Evolutionary conservation across 2,888 invertebrate genomes (phyloP), one percentile per base, ranked within the genome.

Genomic region (Melipona bicolor): DNA sequence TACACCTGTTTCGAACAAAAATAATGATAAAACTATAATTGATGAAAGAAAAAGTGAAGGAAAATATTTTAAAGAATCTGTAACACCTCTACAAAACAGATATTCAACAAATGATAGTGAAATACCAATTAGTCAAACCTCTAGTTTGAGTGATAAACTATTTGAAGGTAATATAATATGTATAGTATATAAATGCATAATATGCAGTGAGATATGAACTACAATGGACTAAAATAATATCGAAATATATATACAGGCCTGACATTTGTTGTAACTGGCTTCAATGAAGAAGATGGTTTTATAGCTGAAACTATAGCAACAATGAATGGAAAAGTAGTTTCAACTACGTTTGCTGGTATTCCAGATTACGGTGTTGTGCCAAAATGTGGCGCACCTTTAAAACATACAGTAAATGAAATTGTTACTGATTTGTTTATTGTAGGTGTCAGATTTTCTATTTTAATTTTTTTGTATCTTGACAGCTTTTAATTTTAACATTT

Each of bases 381-480:
- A 3, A 78, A 95, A 52, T 91, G 93, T 67, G 95, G 95, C 0
- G 95, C 95, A 5, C 92, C 95, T 32, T 86, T 95, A 1, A 95
- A 95, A 0, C 92, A 94, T 68, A 94, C 95, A 0, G 97, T 96
- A 2, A 93, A 94, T 0, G 96, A 97, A 90, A 94, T 97, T 0
- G 96, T 98, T 77, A 97, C 97, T 3, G 96, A 96, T 87, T 95
- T 97, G 82, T 98, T 97, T 96, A 95, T 98, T 91, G 96, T 96
- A 89, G 95, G 96, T 80, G 71, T 15, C 21, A 27, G 6, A 32
- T 59, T 76, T 59, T 21, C 15, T 6, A 3, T 61, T 36, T 15
- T 0, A 19, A 43, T 71, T 11, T 21, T 11, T 21, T 36, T 52
- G 5, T 68, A 67, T 43, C 32, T 36, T 13, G 3, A 49, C 24